phyloP scores from a whole-genome alignment of 92 coral and sea anemone species.

The Siderastrea siderea region DNA sequence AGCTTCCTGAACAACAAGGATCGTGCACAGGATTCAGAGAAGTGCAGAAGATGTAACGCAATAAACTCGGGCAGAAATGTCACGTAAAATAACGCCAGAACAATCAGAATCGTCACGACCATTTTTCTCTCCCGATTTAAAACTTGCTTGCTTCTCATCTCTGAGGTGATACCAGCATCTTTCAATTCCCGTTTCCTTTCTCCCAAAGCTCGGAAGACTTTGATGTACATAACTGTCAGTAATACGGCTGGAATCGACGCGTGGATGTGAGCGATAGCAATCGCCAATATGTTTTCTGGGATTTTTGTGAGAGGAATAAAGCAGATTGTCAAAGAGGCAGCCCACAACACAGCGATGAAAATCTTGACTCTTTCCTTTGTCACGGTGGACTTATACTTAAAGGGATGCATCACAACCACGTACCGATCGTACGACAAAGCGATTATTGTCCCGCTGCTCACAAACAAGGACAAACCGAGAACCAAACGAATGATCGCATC shows the following conservation, averaged over 20 bases:
- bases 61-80: constrained; percentile 51
- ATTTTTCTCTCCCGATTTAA: constrained; percentile 41
- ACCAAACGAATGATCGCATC: constrained; percentile 15
- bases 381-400: constrained; percentile 37
- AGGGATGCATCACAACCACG: constrained; percentile 57
- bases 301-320: constrained; percentile 48
- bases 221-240: constrained; percentile 52
- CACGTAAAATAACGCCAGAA: constrained; percentile 54
- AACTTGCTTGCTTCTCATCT: background rate
- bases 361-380: constrained; percentile 43
- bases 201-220: constrained; percentile 47
- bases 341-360: constrained; percentile 47
- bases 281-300: constrained; percentile 25
- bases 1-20: constrained; percentile 13
- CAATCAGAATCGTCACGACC: constrained; percentile 48
- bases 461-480: constrained; percentile 57
- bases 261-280: constrained; percentile 59
- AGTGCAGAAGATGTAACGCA: constrained; percentile 41
- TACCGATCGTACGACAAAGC: constrained; percentile 63
- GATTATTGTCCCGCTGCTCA: constrained; percentile 57
- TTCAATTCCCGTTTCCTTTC: constrained; percentile 25
- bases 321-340: constrained; percentile 33
- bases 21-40: constrained; percentile 7
- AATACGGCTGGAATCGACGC: constrained; percentile 56
- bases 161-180: background rate